These are phyloP conservation scores for Spodoptera frugiperda DNA, from an alignment of 1,140 invertebrate genomes.

Conservation along the genomic window DNA sequence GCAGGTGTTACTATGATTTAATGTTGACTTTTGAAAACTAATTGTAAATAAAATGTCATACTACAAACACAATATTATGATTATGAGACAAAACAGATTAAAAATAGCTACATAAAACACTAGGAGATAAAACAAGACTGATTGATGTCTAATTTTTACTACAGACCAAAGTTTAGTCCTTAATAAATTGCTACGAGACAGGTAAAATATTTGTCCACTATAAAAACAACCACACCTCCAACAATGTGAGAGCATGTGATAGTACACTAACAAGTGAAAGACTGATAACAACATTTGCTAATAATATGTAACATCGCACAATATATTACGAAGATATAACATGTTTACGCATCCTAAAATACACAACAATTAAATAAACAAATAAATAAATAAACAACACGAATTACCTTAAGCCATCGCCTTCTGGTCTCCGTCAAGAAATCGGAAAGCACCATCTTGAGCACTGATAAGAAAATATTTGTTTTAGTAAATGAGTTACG, in stretches of 20 bases:
- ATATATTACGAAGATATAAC: not conserved
- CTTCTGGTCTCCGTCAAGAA: constrained; percentile 76
- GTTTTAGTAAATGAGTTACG: constrained; percentile 10
- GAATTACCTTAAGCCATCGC: constrained; percentile 75
- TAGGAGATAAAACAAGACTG: too few relatives aligned
- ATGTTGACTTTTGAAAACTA: too few relatives aligned
- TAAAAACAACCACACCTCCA: too few relatives aligned
- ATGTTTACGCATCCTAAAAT: not conserved
- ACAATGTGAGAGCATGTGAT: not conserved
- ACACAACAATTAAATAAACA: not conserved
- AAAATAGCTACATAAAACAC: too few relatives aligned
- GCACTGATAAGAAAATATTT: constrained; percentile 50
- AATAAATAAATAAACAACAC: constrained; percentile 31
- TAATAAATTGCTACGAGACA: too few relatives aligned
- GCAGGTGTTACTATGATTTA: too few relatives aligned
- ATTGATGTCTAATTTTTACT: too few relatives aligned
- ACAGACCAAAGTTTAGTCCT: too few relatives aligned
- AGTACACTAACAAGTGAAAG: not conserved
- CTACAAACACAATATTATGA: too few relatives aligned
- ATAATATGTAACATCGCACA: constrained; percentile 9
- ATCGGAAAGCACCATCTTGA: constrained; percentile 75
- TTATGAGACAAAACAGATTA: too few relatives aligned
- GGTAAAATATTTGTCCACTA: not conserved
- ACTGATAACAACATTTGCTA: constrained; percentile 14
- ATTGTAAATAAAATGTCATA: too few relatives aligned